Evolutionary conservation across 2,888 invertebrate genomes (phyloP), one percentile per base, ranked within the genome.

Genomic region (Neoitamus cyanurus): DNA sequence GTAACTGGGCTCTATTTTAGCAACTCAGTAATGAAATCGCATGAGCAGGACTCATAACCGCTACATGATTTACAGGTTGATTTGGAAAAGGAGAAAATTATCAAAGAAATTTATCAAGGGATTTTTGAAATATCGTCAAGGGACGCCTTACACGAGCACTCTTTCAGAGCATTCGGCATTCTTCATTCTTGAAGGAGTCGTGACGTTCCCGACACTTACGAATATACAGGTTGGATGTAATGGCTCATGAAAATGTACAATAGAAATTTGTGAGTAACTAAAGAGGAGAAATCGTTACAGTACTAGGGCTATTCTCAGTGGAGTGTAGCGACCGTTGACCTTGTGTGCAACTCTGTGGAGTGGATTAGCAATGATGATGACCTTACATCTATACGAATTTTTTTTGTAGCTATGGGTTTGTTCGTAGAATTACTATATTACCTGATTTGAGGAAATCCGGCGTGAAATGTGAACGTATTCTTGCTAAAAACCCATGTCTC

Each of bases 41-140:
- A 73, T 36, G 37, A 73, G 36, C 20, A 73, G 73, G 15, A 73
- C 73, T 73, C 73, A 73, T 73, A 34, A 73, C 36, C 6, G 9
- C 9, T 2, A 20, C 20, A 15, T 58, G 58, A 73, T 73, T 73
- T 73, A 73, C 36, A 31, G 20, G 36, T 7, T 34, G 20, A 36
- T 36, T 73, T 73, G 73, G 31, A 72, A 73, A 25, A 58, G 58
- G 20, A 25, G 37, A 73, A 73, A 36, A 20, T 73, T 73, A 73
- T 73, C 73, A 73, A 73, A 36, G 34, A 34, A 73, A 73, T 73
- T 73, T 15, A 73, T 73, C 73, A 36, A 73, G 36, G 15, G 31
- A 31, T 30, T 70, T 70, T 31, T 70, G 70, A 70, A 70, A 70
- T 30, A 70, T 70, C 15, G 70, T 30, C 13, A 6, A 30, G 70